These are phyloP conservation scores for Petromus typicus DNA, from an alignment of 2,113 vertebrate genomes.

Conservation along the genomic window DNA sequence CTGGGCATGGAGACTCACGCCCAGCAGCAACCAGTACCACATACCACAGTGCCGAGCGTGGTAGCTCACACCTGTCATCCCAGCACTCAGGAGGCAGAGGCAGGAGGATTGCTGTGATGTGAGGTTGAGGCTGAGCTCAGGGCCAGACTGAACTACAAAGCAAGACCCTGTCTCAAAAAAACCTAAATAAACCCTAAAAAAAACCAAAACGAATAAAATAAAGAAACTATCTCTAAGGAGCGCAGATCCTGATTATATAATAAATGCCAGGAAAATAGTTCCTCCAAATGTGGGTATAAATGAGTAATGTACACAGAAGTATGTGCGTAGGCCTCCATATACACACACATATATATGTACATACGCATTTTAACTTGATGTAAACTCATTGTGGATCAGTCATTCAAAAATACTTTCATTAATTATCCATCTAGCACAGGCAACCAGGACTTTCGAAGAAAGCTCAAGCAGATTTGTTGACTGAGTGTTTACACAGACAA, in stretches of 20 bases:
- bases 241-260: background rate
- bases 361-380: background rate
- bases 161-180: no score
- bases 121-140: no score
- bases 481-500: background rate
- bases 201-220: constrained; percentile 1
- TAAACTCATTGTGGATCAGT: background rate
- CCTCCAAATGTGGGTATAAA: background rate
- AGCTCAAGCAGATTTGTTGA: background rate
- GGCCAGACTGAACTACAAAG: no score
- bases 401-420: constrained; percentile 32
- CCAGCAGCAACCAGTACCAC: no score
- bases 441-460: background rate
- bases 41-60: no score
- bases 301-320: background rate
- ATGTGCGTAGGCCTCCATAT: accelerated
- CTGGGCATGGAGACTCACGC: no score
- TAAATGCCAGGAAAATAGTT: background rate
- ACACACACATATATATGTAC: background rate
- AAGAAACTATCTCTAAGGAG: background rate
- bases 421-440: background rate
- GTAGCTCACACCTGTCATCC: no score
- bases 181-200: no score
- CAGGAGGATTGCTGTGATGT: no score
- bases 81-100: no score